A percentile compares a stretch with the other conserved stretches of the same genome.
Evolutionary conservation across 2,113 vertebrate species (phyloP).

Genomic region (Glaucomys volans): DNA sequence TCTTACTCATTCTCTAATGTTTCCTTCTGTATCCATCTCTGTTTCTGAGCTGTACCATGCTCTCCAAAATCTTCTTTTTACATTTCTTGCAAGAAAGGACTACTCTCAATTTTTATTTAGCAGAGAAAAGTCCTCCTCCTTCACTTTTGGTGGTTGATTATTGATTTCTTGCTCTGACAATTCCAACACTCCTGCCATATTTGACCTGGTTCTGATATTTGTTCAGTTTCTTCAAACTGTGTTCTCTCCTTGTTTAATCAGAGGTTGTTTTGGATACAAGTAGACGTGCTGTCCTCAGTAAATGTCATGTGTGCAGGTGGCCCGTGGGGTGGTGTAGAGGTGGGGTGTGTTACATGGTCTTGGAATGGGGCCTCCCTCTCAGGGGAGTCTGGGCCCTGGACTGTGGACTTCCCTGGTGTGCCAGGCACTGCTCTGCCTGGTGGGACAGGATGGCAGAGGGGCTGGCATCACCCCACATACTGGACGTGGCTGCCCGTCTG

Average conservation of each 20-base stretch:
- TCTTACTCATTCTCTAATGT: background rate
- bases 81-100: background rate
- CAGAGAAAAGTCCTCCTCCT: too few species aligned
- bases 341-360: background rate
- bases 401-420: background rate
- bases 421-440: background rate
- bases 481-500: background rate
- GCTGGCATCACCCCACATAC: too few species aligned
- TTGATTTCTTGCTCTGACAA: background rate
- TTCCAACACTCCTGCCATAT: background rate
- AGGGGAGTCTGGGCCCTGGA: background rate
- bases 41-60: background rate
- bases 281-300: background rate
- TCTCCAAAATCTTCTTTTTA: background rate
- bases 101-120: background rate
- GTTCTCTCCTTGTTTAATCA: too few species aligned
- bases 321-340: too few species aligned
- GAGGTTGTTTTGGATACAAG: too few species aligned
- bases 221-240: too few species aligned
- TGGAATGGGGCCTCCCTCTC: background rate
- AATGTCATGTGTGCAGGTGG: background rate
- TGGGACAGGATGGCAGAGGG: too few species aligned
- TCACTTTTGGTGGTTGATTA: too few species aligned
- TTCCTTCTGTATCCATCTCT: background rate
- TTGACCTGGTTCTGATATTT: too few species aligned